phyloP scores from a whole-genome alignment of 2,888 invertebrate species.

The Pogonocherus hispidulus region DNA sequence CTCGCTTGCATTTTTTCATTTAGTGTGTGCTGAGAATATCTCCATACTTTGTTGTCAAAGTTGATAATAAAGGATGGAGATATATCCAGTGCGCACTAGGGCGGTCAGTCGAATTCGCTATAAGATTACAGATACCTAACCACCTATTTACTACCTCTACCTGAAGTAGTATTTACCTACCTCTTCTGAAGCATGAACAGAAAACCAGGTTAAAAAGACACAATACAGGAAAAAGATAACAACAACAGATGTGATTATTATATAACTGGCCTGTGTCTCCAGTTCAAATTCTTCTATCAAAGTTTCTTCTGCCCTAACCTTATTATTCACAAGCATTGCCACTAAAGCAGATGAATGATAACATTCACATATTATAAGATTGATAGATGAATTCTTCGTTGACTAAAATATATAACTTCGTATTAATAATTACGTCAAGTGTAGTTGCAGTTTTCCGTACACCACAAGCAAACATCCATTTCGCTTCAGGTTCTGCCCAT shows the following conservation, averaged over 20 bases:
- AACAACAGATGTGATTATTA: conserved; percentile 49
- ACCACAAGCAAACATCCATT: conserved; percentile 44
- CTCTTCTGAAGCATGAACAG: conserved; percentile 35
- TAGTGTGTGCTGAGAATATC: too few relatives aligned
- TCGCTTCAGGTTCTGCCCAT: conserved; percentile 32
- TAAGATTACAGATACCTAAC: too few relatives aligned
- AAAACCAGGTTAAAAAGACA: conserved; percentile 36
- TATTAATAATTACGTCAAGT: background rate
- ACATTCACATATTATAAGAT: conserved; percentile 48
- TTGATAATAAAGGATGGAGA: too few relatives aligned
- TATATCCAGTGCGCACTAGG: too few relatives aligned
- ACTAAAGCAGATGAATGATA: conserved; percentile 43
- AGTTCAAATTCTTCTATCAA: conserved; percentile 38
- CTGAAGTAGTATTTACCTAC: conserved; percentile 34
- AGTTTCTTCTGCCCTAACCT: conserved; percentile 43
- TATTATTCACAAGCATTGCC: conserved; percentile 44
- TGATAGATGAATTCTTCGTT: background rate
- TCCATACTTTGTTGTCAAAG: too few relatives aligned
- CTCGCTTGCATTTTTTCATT: too few relatives aligned
- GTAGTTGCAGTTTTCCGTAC: conserved; percentile 20
- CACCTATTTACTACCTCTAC: too few relatives aligned
- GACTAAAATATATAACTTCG: conserved; percentile 38
- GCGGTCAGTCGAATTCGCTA: too few relatives aligned
- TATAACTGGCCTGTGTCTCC: conserved; percentile 45
- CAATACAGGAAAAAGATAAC: conserved; percentile 48